phyloP scores from a whole-genome alignment of 2,113 vertebrate species.

The Stegastes partitus region DNA sequence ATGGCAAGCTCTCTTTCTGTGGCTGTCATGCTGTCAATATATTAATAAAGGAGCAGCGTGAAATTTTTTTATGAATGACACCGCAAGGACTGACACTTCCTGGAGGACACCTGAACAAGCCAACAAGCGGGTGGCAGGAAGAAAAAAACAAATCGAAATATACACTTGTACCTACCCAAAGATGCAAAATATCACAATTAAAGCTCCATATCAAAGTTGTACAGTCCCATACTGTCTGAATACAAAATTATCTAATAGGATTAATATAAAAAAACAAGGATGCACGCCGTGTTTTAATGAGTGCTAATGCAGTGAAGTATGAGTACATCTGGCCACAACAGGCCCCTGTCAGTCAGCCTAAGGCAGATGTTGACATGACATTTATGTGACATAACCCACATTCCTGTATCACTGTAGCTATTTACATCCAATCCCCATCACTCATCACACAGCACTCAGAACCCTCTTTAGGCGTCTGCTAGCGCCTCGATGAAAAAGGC shows the following conservation, averaged over 20 bases:
- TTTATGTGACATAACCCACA: slow-evolving; percentile 52
- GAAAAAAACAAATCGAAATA: neutral
- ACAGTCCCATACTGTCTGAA: neutral
- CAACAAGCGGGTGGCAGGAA: neutral
- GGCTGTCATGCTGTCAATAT: slow-evolving; percentile 3
- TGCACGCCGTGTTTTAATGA: neutral
- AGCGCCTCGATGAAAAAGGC: slow-evolving; percentile 40
- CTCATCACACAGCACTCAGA: slow-evolving; percentile 43
- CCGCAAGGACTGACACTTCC: neutral
- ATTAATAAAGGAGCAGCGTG: neutral
- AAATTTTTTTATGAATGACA: neutral
- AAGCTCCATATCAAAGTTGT: neutral
- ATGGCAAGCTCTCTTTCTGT: neutral
- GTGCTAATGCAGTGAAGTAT: neutral
- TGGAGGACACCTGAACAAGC: neutral
- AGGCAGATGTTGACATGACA: slow-evolving; percentile 46
- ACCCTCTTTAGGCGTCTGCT: slow-evolving; percentile 32
- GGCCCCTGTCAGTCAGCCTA: slow-evolving; percentile 41
- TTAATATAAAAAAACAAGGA: neutral
- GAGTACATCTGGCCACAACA: slow-evolving; percentile 33
- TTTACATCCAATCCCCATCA: slow-evolving; percentile 60
- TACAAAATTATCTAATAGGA: neutral
- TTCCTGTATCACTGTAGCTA: slow-evolving; percentile 51
- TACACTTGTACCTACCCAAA: slow-evolving; percentile 9
- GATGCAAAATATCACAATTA: slow-evolving; percentile 4